Evolutionary conservation across 2,113 vertebrate species (phyloP), one percentile per base, ranked within the genome.

Genomic region (Lathamus discolor): DNA sequence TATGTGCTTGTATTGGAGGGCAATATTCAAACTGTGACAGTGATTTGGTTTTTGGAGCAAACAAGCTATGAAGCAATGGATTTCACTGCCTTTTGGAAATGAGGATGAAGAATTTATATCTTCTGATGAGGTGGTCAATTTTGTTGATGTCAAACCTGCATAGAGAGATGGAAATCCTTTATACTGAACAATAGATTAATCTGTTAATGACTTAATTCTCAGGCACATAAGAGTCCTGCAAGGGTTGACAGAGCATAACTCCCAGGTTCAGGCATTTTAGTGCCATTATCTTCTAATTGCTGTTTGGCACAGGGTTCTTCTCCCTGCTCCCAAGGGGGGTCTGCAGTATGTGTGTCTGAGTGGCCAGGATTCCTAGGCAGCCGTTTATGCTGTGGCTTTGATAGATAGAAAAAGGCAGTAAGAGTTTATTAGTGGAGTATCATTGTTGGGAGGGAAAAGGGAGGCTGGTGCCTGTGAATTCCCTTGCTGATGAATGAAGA

Each of bases 231-330:
- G 86, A 78, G 49, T 87, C 59, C 83, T 91, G 52, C 81, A 89
- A 96, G 77, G 62, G 37, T 31, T 95, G 89, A 83, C 92, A 96
- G 74, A 94, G 66, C 88, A 18, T 81, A 86, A 88, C 68, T 95
- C 74, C 77, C 62, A 92, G 89, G 86, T 88, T 91, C 77, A 85
- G 81, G 66, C 83, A 91, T 95, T 95, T 94, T 96, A 94, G 88
- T 79, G 85, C 93, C 80, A 89, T 97, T 95, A 91, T 89, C 44
- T 94, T 91, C 27, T 94, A 96, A 96, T 96, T 95, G 86, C 83
- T 96, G 93, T 69, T 89, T 96, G 96, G 86, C 94, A 91, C 52
- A 33, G 62, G 66, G 83, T 73, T 94, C 80, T 89, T 83, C 81
- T 89, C 25, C 18, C 57, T 77, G 74, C 13, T 92, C 93, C 95